These are phyloP conservation scores for Leistus spinibarbis DNA, from an alignment of 2,888 invertebrate genomes.

Conservation along the genomic window DNA sequence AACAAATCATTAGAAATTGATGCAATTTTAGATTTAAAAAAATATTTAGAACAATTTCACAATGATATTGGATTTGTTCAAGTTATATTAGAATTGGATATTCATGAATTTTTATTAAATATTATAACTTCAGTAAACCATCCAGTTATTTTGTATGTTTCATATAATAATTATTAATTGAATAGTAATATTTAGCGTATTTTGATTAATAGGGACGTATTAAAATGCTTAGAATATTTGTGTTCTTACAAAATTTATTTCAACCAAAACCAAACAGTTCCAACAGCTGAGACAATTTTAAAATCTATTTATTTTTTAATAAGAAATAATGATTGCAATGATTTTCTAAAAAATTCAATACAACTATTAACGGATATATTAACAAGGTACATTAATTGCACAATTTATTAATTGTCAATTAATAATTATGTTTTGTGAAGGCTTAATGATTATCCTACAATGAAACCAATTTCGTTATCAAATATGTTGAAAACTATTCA, in stretches of 20 bases:
- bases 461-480: neutral
- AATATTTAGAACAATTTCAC: neutral
- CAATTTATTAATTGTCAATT: neutral
- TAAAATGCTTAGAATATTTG: slow-evolving; percentile 17
- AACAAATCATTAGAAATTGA: neutral
- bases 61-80: slow-evolving; percentile 2
- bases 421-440: neutral
- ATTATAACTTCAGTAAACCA: neutral
- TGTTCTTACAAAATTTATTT: slow-evolving; percentile 22
- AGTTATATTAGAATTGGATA: slow-evolving; percentile 20
- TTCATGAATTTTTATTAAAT: slow-evolving; percentile 10
- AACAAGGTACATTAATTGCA: neutral
- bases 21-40: neutral
- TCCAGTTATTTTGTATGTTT: slow-evolving; percentile 1
- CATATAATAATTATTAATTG: neutral
- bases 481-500: neutral
- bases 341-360: neutral
- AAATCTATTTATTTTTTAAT: slow-evolving; percentile 15
- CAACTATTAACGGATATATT: neutral
- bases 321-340: neutral
- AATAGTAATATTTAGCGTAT: neutral
- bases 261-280: neutral
- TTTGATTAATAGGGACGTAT: slow-evolving; percentile 14
- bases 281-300: slow-evolving; percentile 9
- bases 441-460: neutral